Conservation (phyloP, 1,140 invertebrate genomes). For the Diorhabda carinulata region DNA sequence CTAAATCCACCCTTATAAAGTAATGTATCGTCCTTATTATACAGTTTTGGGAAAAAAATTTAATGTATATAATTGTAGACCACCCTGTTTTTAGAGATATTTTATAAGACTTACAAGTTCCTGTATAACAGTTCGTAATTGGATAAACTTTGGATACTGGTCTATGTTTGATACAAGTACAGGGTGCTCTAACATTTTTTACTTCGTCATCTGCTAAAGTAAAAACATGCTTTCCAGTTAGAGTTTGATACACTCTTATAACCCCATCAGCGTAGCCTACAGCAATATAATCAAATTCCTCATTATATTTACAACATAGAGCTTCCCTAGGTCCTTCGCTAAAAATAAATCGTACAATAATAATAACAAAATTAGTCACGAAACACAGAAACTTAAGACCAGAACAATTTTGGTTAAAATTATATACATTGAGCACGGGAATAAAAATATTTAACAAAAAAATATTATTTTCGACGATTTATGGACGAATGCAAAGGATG, state of each 20-base stretch:
- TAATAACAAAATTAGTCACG: no score
- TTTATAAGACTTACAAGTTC: slow-evolving; percentile 51
- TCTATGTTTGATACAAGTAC: slow-evolving; percentile 57
- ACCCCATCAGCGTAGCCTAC: slow-evolving; percentile 56
- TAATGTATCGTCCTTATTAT: no score
- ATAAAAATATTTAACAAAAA: no score
- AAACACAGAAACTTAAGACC: no score
- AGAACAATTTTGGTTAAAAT: no score
- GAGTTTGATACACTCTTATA: slow-evolving; percentile 52
- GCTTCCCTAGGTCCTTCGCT: slow-evolving; percentile 54
- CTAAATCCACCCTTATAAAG: no score
- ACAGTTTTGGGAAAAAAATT: no score
- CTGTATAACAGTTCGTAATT: slow-evolving; percentile 52
- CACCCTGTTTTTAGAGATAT: no score
- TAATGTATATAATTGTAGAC: no score
- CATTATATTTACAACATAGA: slow-evolving; percentile 58
- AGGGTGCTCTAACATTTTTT: slow-evolving; percentile 51
- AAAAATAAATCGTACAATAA: slow-evolving; percentile 17
- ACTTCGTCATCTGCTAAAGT: slow-evolving; percentile 54
- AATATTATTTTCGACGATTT: no score
- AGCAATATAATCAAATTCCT: slow-evolving; percentile 54
- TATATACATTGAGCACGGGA: no score
- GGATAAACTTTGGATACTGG: slow-evolving; percentile 55
- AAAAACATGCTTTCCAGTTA: slow-evolving; percentile 45
- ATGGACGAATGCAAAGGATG: no score